phyloP scores from a whole-genome alignment of 2,888 invertebrate genomes.

The Synergus itoensis region DNA sequence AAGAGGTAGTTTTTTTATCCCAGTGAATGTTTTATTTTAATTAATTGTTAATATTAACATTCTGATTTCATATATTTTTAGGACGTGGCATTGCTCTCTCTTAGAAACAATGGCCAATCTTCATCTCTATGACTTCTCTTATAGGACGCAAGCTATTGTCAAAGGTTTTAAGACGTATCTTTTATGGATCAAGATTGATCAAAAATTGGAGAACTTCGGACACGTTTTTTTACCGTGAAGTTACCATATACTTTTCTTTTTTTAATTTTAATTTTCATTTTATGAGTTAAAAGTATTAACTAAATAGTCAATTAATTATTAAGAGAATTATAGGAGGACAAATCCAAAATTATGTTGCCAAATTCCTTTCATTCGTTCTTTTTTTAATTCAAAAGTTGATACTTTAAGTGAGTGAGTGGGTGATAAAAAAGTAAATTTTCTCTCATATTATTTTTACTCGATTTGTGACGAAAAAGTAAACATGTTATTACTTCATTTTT shows the following conservation, averaged over 20 bases:
- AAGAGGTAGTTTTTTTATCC: not conserved
- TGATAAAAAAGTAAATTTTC: not conserved
- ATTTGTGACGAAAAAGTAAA: not conserved
- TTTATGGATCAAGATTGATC: not conserved
- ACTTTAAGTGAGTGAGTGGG: no score
- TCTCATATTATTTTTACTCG: not conserved
- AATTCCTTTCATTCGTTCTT: not conserved
- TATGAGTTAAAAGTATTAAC: not conserved
- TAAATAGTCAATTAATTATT: not conserved
- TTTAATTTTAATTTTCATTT: not conserved
- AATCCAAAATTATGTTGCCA: not conserved
- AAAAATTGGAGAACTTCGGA: not conserved
- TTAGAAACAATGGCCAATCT: not conserved
- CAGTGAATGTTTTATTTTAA: not conserved
- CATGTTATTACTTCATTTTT: not conserved
- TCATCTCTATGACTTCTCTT: not conserved
- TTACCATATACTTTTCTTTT: not conserved
- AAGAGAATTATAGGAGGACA: not conserved
- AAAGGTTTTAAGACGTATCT: not conserved
- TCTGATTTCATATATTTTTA: not conserved
- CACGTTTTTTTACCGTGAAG: not conserved
- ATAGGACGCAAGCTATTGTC: not conserved
- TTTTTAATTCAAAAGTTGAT: not conserved
- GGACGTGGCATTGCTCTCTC: slow-evolving; percentile 24
- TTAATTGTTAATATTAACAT: not conserved